Conservation (phyloP, 2,797 vertebrate species). For the Lateolabrax maculatus region DNA sequence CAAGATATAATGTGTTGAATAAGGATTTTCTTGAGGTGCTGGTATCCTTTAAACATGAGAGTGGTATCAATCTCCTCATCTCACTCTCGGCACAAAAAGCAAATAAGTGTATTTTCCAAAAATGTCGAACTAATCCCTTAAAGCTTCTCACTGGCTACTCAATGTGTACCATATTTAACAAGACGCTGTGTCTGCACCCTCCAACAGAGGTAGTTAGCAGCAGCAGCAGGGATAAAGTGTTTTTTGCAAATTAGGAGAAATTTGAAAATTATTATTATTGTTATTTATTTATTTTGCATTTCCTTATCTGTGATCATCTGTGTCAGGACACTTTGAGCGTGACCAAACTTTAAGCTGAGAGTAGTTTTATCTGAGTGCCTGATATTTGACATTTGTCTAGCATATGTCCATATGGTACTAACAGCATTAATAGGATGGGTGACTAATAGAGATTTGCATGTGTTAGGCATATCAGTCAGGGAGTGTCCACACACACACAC, state of each 20-base stretch:
- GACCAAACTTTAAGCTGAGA: neutral
- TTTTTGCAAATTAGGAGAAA: neutral
- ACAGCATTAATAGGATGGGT: neutral
- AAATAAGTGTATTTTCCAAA: neutral
- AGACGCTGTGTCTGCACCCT: neutral
- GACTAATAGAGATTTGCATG: conserved; percentile 28
- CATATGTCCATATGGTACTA: too few relatives aligned
- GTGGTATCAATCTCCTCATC: too few relatives aligned
- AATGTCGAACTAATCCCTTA: neutral
- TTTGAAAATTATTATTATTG: neutral
- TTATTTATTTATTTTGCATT: neutral
- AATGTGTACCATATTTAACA: neutral
- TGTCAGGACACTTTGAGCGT: neutral
- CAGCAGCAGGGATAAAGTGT: neutral
- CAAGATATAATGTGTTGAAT: too few relatives aligned
- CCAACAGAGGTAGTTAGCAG: neutral
- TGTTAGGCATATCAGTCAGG: neutral
- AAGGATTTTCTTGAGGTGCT: too few relatives aligned
- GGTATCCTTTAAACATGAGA: too few relatives aligned
- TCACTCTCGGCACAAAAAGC: too few relatives aligned
- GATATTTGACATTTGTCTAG: neutral
- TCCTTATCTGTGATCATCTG: neutral
- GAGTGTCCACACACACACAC: neutral
- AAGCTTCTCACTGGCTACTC: neutral
- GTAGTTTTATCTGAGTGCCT: neutral